A percentile compares a stretch with the other conserved stretches of the same genome.
These are phyloP conservation scores for Otocyon megalotis DNA, from an alignment of 2,113 vertebrate genomes.

Conservation along the genomic window DNA sequence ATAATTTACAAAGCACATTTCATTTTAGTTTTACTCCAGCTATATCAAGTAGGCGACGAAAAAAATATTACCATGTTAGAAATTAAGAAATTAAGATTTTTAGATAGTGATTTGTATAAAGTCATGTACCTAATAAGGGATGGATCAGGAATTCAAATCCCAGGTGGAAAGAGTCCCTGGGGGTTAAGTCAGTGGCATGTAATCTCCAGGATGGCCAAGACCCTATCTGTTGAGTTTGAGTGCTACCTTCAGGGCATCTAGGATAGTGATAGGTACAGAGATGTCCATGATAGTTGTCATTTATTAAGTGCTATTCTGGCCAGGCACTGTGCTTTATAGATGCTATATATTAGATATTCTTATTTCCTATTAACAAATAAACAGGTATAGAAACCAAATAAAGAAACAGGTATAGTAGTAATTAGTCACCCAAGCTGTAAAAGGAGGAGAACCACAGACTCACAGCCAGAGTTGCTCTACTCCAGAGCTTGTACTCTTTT, in stretches of 20 bases:
- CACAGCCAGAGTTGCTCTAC: not conserved
- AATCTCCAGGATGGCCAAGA: not conserved
- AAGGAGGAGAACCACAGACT: not conserved
- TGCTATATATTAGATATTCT: not conserved
- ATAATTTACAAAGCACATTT: conserved; percentile 17
- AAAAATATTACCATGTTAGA: not conserved
- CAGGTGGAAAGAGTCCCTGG: not conserved
- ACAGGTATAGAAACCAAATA: not conserved
- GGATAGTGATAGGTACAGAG: not conserved
- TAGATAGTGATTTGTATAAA: conserved; percentile 17
- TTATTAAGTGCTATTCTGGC: not conserved
- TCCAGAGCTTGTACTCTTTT: not conserved
- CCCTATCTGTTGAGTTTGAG: not conserved
- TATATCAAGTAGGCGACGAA: not conserved
- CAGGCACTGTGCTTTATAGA: not conserved
- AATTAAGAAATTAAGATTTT: conserved; percentile 46
- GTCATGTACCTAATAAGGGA: not conserved
- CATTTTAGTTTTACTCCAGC: not conserved
- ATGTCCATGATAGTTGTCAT: not conserved
- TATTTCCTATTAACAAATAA: conserved; percentile 29
- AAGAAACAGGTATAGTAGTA: conserved; percentile 14
- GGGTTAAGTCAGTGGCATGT: not conserved
- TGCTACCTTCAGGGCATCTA: not conserved
- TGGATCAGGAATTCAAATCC: not conserved
- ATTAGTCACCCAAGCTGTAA: not conserved